Base-by-base conservation (phyloP, 1,140 invertebrate species). In the Drosophila suzukii region DNA sequence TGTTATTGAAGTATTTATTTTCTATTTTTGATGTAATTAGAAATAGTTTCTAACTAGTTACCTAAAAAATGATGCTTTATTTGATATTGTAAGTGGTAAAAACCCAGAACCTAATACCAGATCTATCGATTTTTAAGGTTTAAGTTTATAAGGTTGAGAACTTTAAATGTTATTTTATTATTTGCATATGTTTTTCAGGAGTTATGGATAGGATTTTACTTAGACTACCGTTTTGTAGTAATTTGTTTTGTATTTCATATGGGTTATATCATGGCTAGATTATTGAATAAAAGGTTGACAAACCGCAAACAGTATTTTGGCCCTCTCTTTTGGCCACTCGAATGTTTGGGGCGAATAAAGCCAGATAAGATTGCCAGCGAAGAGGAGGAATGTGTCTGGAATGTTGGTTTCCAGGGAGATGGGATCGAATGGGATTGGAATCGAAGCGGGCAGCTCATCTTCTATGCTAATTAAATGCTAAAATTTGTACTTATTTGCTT, bases 191-290 rank as follows among this genome's bases (percentile, higher is more conserved):
- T n/a, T n/a, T n/a, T n/a, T n/a, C n/a, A n/a, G n/a, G n/a, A n/a
- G n/a, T n/a, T 20, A 20, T 20, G 2, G 20, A 27, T 27, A 27
- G 27, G 3, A 27, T 27, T 27, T 27, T 27, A 5, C 27, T 2
- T 27, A 3, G 8, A 34, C 44, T 13, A 6, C 44, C 7, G 17
- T 8, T 34, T 15, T 3, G 32, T 10, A 13, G 4, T 24, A n/a
- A 20, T 3, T n/a, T 30, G 41, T 20, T 58, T 5, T 30, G 10
- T 17, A 13, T 20, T 51, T 43, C 47, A 41, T 50, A 41, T 50
- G 5, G 20, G 60, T 65, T 66, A 67, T 67, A 65, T 65, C 60
- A 67, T 53, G 61, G 36, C 49, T 66, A 66, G 61, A 67, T 66
- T 66, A 43, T 67, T 67, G 65, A 67, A 67, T 51, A 20, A 30